A percentile compares a stretch with the other conserved stretches of the same genome.
Conservation (phyloP, 2,888 invertebrate genomes). For the Ophonus ardosiacus region DNA sequence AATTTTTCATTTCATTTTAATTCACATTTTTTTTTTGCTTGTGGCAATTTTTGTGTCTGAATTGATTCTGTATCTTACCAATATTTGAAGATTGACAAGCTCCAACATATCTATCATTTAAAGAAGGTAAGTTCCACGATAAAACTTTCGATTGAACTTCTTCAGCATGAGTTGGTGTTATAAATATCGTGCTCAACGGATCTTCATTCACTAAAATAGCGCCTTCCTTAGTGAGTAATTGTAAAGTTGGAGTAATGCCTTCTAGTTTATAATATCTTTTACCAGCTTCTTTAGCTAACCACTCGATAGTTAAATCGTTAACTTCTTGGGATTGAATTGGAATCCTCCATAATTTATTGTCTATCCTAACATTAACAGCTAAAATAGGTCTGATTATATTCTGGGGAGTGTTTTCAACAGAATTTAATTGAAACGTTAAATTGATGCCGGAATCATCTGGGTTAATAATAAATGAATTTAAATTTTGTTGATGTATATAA, state of each 20-base stretch:
- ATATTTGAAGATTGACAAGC: slow-evolving; percentile 83
- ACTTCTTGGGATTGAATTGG: slow-evolving; percentile 82
- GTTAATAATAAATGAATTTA: slow-evolving; percentile 67
- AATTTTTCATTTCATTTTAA: too few species aligned
- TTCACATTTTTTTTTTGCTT: too few species aligned
- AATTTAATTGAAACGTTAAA: slow-evolving; percentile 63
- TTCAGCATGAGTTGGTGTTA: slow-evolving; percentile 76
- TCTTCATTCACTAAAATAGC: slow-evolving; percentile 88
- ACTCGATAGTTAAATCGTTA: slow-evolving; percentile 83
- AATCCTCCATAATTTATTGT: slow-evolving; percentile 83
- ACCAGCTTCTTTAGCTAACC: slow-evolving; percentile 88
- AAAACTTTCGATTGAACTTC: slow-evolving; percentile 83
- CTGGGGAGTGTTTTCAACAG: slow-evolving; percentile 17
- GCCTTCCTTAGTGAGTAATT: slow-evolving; percentile 88
- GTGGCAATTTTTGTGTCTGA: background rate
- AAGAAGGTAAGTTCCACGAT: slow-evolving; percentile 86
- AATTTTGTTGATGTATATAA: slow-evolving; percentile 68
- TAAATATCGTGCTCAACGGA: slow-evolving; percentile 82
- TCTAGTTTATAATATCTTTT: slow-evolving; percentile 86
- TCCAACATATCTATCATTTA: slow-evolving; percentile 87
- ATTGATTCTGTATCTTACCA: slow-evolving; percentile 75
- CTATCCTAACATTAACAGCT: slow-evolving; percentile 83
- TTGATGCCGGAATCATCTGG: background rate
- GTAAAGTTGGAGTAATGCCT: slow-evolving; percentile 85
- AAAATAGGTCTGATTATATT: slow-evolving; percentile 53